Evolutionary conservation across 1,140 invertebrate genomes (phyloP), one percentile per base, ranked within the genome.

Genomic region (Bactericera cockerelli): DNA sequence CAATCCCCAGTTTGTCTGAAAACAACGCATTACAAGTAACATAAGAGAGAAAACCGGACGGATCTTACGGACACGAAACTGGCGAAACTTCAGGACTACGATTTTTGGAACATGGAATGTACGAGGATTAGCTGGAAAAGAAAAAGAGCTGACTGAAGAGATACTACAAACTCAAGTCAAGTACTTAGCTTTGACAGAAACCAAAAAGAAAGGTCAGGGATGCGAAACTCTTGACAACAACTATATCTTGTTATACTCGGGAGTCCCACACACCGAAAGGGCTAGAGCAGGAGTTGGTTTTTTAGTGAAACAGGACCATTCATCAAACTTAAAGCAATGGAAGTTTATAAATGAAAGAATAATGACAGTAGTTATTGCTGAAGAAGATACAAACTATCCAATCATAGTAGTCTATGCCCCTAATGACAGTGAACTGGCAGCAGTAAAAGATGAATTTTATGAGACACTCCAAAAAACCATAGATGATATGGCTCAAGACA

Each of bases 131-230:
- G 39, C 19, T 55, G 61, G 58, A 42, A 62, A 62, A 42, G 53
- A 62, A 56, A n/a, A 2, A 6, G 58, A 62, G 21, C 38, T 62
- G 22, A 33, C 49, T 19, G 19, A 60, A 16, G 58, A 62, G 53
- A 39, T 62, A 26, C 55, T 42, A 28, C 13, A 33, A 2, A 21
- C 54, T 2, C 56, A 60, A 39, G 58, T 59, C 24, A 26, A 49
- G 22, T 60, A 39, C 31, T n/a, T 62, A 22, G 61, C 31, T 25
- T 21, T 62, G 21, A 62, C 61, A 2, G 61, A 62, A 57, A 62
- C 58, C 25, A 62, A 62, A 38, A 60, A 62, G 33, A 62, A 60
- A 39, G 61, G 61, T 10, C 49, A 60, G 26, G 61, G 61, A 13
- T 56, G 58, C 38, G 36, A 56, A 33, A 14, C 22, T 10, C 31